These are phyloP conservation scores for Aphis craccivora DNA, from an alignment of 1,140 invertebrate species.

Conservation along the genomic window DNA sequence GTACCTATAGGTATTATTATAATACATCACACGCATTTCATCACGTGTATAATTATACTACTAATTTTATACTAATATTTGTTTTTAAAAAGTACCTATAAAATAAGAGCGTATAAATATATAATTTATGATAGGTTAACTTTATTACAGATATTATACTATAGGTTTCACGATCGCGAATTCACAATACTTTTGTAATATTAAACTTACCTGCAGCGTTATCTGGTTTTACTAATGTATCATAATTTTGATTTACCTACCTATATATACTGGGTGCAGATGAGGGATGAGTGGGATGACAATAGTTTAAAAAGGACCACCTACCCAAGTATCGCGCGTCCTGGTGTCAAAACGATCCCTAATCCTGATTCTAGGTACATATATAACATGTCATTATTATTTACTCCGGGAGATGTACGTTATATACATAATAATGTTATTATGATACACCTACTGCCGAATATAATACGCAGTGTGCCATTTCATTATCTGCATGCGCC, in stretches of 20 bases:
- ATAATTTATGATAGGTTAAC: too few species aligned
- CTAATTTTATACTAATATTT: too few species aligned
- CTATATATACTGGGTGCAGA: too few species aligned
- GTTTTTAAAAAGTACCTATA: too few species aligned
- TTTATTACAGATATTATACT: too few species aligned
- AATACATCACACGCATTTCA: too few species aligned
- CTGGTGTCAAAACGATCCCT: too few species aligned
- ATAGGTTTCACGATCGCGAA: too few species aligned
- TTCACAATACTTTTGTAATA: background rate
- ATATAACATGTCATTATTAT: background rate
- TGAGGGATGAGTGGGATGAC: background rate
- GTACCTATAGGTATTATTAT: too few species aligned
- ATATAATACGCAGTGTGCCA: background rate
- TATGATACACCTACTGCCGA: background rate
- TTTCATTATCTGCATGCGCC: background rate
- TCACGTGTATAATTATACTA: too few species aligned
- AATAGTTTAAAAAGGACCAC: background rate
- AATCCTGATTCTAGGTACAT: background rate
- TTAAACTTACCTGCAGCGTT: background rate
- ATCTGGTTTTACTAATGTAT: background rate
- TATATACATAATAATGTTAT: background rate
- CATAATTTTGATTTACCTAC: background rate
- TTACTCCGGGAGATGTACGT: background rate
- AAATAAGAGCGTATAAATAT: too few species aligned
- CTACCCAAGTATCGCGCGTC: background rate